These are phyloP conservation scores for Leistus spinibarbis DNA, from an alignment of 2,888 invertebrate species.

Conservation along the genomic window DNA sequence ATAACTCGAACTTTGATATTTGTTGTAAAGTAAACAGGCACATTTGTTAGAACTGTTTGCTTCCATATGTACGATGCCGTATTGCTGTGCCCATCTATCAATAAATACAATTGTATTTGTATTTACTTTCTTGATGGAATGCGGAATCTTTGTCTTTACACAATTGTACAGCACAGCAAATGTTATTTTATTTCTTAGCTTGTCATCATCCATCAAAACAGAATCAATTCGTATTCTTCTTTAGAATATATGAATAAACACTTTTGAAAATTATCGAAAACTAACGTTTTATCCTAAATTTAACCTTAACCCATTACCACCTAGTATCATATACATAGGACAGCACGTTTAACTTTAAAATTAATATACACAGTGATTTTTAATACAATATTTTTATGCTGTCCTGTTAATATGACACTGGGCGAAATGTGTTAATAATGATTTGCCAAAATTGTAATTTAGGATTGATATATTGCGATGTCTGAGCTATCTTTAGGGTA, in stretches of 20 bases:
- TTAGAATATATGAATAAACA: background rate
- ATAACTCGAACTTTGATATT: background rate
- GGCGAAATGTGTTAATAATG: too few species aligned
- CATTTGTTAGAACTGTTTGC: slow-evolving; percentile 24
- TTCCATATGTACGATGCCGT: background rate
- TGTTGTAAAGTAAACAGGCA: slow-evolving; percentile 22
- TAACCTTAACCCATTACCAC: too few species aligned
- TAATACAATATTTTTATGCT: too few species aligned
- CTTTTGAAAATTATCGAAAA: too few species aligned
- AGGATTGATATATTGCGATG: too few species aligned
- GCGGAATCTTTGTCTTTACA: background rate
- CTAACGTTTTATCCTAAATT: too few species aligned
- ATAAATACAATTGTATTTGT: slow-evolving; percentile 28
- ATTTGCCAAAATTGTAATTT: too few species aligned
- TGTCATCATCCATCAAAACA: background rate
- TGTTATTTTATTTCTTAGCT: background rate
- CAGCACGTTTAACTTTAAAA: too few species aligned
- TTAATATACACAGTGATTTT: too few species aligned
- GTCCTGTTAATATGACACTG: too few species aligned
- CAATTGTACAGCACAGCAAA: background rate
- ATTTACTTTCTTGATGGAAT: slow-evolving; percentile 30
- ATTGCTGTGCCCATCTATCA: slow-evolving; percentile 4
- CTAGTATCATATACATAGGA: too few species aligned
- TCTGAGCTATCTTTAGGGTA: too few species aligned
- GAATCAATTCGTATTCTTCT: background rate